These are phyloP conservation scores for Cyclura pinguis DNA, from an alignment of 2,797 vertebrate species.

Conservation along the genomic window DNA sequence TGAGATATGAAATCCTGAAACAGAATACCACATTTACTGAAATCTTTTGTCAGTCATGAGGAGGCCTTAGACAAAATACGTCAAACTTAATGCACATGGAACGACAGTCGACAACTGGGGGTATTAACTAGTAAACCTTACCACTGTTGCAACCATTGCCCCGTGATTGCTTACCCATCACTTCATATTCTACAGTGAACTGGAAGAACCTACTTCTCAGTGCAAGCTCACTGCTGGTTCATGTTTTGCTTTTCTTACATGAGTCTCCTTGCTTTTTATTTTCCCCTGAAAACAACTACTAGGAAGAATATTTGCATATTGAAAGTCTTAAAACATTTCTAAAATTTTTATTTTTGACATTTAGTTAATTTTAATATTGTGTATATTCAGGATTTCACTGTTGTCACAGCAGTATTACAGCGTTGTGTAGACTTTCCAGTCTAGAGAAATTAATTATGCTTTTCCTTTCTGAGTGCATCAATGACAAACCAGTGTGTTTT, in stretches of 20 bases:
- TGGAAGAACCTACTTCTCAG: background rate
- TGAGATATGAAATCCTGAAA: too few relatives aligned
- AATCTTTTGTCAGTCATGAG: too few relatives aligned
- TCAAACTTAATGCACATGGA: too few relatives aligned
- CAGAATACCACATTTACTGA: too few relatives aligned
- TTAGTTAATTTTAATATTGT: too few relatives aligned
- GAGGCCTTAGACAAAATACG: too few relatives aligned
- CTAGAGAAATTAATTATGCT: conserved; percentile 25
- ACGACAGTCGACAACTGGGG: too few relatives aligned
- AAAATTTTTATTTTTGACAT: background rate
- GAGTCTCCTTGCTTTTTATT: background rate
- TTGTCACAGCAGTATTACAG: conserved; percentile 1
- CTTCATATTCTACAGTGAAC: background rate
- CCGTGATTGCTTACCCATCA: too few relatives aligned
- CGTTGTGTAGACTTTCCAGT: conserved; percentile 30
- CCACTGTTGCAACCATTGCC: too few relatives aligned
- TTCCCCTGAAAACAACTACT: background rate
- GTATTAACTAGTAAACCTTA: too few relatives aligned
- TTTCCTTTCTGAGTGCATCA: background rate
- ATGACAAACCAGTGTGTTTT: too few relatives aligned
- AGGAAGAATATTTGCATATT: conserved; percentile 28
- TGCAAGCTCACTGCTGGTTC: background rate
- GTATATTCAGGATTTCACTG: conserved; percentile 30
- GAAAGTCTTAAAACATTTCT: background rate
- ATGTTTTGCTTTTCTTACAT: background rate